These are phyloP conservation scores for Pelochelys cantorii DNA, from an alignment of 2,797 vertebrate species.

Conservation along the genomic window DNA sequence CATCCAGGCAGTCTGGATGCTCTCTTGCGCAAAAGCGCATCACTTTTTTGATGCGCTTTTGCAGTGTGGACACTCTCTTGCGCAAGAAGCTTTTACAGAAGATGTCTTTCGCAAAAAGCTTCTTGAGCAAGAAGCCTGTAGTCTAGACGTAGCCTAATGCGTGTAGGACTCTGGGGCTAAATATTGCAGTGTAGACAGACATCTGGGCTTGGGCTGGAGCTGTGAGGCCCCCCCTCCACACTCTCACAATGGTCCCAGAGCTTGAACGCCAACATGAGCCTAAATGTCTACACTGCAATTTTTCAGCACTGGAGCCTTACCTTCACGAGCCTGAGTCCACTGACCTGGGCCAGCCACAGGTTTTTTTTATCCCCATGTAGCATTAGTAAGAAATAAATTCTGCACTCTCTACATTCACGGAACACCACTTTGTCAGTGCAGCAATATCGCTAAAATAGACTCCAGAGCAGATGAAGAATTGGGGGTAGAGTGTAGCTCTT, in stretches of 20 bases:
- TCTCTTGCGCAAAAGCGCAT: no score
- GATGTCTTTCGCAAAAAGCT: no score
- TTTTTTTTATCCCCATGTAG: background rate
- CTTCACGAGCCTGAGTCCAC: background rate
- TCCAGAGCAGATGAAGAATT: conserved; percentile 14
- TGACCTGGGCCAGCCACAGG: background rate
- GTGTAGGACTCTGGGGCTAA: background rate
- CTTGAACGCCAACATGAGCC: background rate
- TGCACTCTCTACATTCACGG: background rate
- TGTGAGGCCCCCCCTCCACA: background rate
- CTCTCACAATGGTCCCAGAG: background rate
- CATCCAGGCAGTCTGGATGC: no score
- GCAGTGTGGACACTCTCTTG: no score
- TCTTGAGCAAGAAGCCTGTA: no score
- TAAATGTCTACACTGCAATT: background rate
- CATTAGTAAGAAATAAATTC: background rate
- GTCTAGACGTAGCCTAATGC: no score
- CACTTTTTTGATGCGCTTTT: no score
- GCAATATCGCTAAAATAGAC: background rate
- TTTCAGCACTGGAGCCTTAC: background rate
- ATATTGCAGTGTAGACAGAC: background rate
- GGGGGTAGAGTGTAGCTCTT: background rate
- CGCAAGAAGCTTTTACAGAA: no score
- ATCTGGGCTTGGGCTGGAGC: background rate
- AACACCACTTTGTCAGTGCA: background rate